Evolutionary conservation across 2,797 vertebrate species (phyloP), one percentile per base, ranked within the genome.

Genomic region (Cephalopachus bancanus): DNA sequence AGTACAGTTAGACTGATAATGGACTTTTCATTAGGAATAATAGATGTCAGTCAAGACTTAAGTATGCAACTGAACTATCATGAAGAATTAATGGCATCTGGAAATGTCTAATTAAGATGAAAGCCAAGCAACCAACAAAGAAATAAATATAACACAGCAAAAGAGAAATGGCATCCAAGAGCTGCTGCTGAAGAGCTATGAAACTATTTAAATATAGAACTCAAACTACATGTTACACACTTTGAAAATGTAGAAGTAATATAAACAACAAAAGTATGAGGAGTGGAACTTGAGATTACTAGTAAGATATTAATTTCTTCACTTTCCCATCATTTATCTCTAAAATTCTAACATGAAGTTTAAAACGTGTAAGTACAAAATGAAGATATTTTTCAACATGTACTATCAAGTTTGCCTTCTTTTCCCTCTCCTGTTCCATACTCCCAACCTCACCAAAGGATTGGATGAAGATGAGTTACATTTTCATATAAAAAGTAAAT

Each of bases 331-430:
- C 85, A 53, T 9, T 44, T 15, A 17, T 16, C 16, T 20, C 57
- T 30, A 57, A 64, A 33, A 72, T 57, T 76, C 60, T 69, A 30
- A 33, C 22, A 22, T 0, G 4, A 10, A 9, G 44, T 15, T 20
- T 26, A 26, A 62, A 62, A 64, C 5, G 2, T 14, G 3, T 7
- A 33, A 59, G 10, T 26, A 28, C 3, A 49, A 69, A 86, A 67
- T 8, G 44, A 26, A 60, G 15, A 3, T 17, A 2, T 64, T 96
- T 15, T 24, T 6, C 64, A 8, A 62, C 5, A 33, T 0, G 7
- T 0, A 1, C 26, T 3, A 6, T 0, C 7, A n/a, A 2, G 3
- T 4, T 30, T 8, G 9, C 67, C 0, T 9, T 1, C 10, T 3
- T 8, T 7, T 16, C 5, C 12, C 11, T 67, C 7, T 10, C 16